phyloP scores from a whole-genome alignment of 2,888 invertebrate genomes.

The Camponotus fellah region DNA sequence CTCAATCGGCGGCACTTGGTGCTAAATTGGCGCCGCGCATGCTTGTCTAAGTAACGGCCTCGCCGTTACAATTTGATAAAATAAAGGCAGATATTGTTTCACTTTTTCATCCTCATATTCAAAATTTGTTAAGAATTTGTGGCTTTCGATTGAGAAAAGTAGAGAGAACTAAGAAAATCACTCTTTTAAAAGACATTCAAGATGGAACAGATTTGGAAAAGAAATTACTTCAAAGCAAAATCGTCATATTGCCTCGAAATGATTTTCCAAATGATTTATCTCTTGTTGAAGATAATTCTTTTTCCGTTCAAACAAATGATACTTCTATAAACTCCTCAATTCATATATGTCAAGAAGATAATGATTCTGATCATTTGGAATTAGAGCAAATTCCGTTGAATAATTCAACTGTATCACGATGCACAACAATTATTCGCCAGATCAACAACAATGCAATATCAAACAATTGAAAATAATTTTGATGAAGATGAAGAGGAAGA shows the following conservation, averaged over 20 bases:
- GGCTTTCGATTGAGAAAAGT: conserved; percentile 9
- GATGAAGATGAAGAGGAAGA: not conserved
- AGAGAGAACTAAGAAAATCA: not conserved
- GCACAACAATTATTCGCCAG: not conserved
- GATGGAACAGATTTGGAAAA: conserved; percentile 7
- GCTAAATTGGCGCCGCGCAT: too few relatives aligned
- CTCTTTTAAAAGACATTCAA: not conserved
- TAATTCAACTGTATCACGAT: not conserved
- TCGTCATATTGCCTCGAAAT: not conserved
- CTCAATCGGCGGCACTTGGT: too few relatives aligned
- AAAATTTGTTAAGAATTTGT: conserved; percentile 16
- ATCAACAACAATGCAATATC: not conserved
- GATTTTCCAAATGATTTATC: conserved; percentile 5
- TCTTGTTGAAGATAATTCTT: not conserved
- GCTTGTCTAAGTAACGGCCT: too few relatives aligned
- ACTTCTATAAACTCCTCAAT: not conserved
- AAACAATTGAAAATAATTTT: not conserved
- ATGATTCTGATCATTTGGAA: not conserved
- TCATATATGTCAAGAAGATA: not conserved
- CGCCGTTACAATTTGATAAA: too few relatives aligned
- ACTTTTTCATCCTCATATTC: not conserved
- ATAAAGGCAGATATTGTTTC: not conserved
- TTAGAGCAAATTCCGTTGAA: not conserved
- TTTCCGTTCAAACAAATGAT: not conserved
- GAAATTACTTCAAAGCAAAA: not conserved